These are phyloP conservation scores for Notarius quadriscutis DNA, from an alignment of 2,113 vertebrate genomes.

Conservation along the genomic window DNA sequence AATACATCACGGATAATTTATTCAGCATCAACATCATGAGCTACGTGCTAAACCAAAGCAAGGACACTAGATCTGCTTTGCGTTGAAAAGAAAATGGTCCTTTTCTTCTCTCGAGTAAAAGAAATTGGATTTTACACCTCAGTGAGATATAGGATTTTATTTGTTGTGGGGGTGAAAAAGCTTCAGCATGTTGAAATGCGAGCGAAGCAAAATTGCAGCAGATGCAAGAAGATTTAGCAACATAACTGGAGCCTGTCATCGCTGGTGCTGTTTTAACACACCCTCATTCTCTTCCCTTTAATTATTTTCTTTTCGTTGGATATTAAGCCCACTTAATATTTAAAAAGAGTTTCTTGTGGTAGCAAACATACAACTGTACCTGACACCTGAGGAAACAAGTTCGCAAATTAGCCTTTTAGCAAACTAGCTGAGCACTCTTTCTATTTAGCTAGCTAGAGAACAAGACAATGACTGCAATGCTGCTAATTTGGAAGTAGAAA, in stretches of 20 bases:
- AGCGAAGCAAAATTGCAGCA: background rate
- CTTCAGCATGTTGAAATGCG: constrained; percentile 20
- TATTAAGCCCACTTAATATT: background rate
- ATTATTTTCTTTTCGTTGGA: background rate
- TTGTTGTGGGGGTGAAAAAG: background rate
- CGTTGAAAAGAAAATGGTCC: background rate
- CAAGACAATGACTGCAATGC: too few species aligned
- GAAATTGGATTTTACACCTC: constrained; percentile 18
- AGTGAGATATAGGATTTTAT: background rate
- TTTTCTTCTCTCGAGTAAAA: background rate
- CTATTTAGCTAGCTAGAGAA: background rate
- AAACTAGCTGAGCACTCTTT: background rate
- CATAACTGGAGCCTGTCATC: background rate
- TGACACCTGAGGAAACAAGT: background rate
- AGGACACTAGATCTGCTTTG: background rate
- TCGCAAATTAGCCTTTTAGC: background rate
- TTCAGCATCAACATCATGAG: background rate
- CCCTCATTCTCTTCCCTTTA: background rate
- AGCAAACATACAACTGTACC: background rate
- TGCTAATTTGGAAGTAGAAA: background rate
- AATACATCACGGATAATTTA: background rate
- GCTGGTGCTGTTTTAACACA: background rate
- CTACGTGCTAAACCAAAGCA: background rate
- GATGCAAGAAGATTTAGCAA: background rate
- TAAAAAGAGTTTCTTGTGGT: background rate